Evolutionary conservation across 2,888 invertebrate genomes (phyloP), one percentile per base, ranked within the genome.

Genomic region (Monochamus alternatus): DNA sequence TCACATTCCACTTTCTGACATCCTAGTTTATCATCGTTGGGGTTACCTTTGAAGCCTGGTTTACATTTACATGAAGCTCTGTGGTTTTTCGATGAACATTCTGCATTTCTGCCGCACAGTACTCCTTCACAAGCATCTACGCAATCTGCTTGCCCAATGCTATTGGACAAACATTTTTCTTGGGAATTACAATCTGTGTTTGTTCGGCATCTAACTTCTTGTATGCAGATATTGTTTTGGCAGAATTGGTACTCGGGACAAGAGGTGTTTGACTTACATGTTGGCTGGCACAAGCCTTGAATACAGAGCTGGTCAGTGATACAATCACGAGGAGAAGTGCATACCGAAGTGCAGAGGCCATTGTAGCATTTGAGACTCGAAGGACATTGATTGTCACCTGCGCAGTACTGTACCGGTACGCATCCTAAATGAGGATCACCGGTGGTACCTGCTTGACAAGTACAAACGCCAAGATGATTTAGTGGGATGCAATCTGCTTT

Each of bases 371-470:
- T 94, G 10, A 96, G 95, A 70, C 96, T 96, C 2, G 95, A 92
- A 0, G 96, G 93, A 87, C 97, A 97, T 86, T 96, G 95, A 58
- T 90, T 91, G 80, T 97, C 96, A 73, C 91, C 91, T 65, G 93
- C 93, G 85, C 97, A 97, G 84, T 95, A 96, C 83, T 96, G 95
- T 68, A 97, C 91, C 1, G 94, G 92, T 38, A 95, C 93, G 86
- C 97, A 97, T 12, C 97, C 97, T 77, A 96, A 91, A 76, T 95
- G 93, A 10, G 97, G 95, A 89, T 97, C 95, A 38, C 97, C 97
- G 0, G 96, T 96, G 79, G 93, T 95, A 62, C 97, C 97, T 32
- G 95, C 91, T 82, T 93, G 91, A 87, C 97, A 97, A n/a, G 93
- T 92, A 86, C 97, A 97, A 52, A 95, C 90, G 0, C 95, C 95